Evolutionary conservation across 2,888 invertebrate species (phyloP).

Genomic region (Nasonia oneida): DNA sequence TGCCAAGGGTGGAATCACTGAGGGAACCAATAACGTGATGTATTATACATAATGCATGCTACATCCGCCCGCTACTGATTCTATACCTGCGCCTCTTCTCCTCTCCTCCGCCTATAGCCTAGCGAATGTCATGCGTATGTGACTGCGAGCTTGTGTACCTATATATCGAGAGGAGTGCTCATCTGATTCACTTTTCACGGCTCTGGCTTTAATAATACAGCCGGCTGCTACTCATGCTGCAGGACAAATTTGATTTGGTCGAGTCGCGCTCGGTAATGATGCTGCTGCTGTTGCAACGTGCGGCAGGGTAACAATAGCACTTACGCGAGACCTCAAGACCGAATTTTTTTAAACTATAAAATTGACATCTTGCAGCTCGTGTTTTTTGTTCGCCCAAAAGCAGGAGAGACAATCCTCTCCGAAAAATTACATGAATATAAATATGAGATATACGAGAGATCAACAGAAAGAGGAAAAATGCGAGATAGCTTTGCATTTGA

Average conservation of each 20-base stretch:
- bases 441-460: slow-evolving; percentile 31
- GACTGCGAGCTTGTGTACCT: neutral
- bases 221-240: slow-evolving; percentile 56
- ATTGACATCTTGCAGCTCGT: too few species aligned
- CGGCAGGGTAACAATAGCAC: neutral
- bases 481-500: slow-evolving; percentile 73
- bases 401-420: neutral
- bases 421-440: slow-evolving; percentile 42
- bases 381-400: neutral
- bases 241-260: slow-evolving; percentile 74
- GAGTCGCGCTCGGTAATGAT: neutral
- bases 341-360: too few species aligned
- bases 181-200: slow-evolving; percentile 62
- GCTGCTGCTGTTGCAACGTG: neutral
- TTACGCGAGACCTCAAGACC: neutral
- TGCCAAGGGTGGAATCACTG: slow-evolving; percentile 78
- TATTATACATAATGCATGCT: slow-evolving; percentile 79
- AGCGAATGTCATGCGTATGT: neutral
- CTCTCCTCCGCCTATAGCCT: neutral
- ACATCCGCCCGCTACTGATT: slow-evolving; percentile 65
- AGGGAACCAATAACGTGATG: slow-evolving; percentile 79
- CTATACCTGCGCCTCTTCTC: slow-evolving; percentile 55
- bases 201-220: slow-evolving; percentile 73
- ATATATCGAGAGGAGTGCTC: slow-evolving; percentile 24
- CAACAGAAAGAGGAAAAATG: slow-evolving; percentile 57